Conservation (phyloP, 2,888 invertebrate species). For the Leucoptera coffeella region DNA sequence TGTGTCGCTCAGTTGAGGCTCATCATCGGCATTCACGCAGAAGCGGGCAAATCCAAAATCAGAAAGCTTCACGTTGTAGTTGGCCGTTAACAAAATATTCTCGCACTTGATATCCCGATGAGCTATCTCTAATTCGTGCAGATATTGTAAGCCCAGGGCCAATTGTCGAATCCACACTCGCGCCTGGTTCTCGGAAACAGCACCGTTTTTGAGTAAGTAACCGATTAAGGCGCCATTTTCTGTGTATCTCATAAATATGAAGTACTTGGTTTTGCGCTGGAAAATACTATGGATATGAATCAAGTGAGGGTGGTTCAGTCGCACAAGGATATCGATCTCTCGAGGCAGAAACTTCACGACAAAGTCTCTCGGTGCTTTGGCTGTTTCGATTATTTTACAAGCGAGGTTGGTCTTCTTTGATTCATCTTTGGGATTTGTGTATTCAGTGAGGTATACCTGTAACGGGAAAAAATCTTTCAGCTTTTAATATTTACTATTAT, state of each 20-base stretch:
- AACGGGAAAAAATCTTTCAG: too few relatives aligned
- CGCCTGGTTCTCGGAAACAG: constrained; percentile 62
- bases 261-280: constrained; percentile 64
- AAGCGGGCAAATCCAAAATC: constrained; percentile 75
- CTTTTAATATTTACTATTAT: neutral
- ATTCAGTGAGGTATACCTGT: constrained; percentile 38
- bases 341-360: constrained; percentile 75
- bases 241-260: constrained; percentile 71
- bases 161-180: constrained; percentile 68
- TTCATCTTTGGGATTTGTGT: constrained; percentile 17
- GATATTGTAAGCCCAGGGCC: constrained; percentile 62
- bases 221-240: constrained; percentile 76
- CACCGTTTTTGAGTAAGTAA: constrained; percentile 62
- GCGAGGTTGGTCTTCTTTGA: constrained; percentile 38
- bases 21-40: constrained; percentile 25
- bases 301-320: constrained; percentile 72
- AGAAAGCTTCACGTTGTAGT: constrained; percentile 71
- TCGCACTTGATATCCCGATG: constrained; percentile 82
- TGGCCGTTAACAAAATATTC: constrained; percentile 65
- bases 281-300: constrained; percentile 74
- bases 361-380: constrained; percentile 70
- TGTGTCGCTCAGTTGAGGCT: constrained; percentile 61
- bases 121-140: constrained; percentile 67
- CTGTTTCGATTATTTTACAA: constrained; percentile 70
- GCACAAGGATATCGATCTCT: constrained; percentile 71